These are phyloP conservation scores for Lophotriccus pileatus DNA, from an alignment of 2,797 vertebrate species.

Conservation along the genomic window DNA sequence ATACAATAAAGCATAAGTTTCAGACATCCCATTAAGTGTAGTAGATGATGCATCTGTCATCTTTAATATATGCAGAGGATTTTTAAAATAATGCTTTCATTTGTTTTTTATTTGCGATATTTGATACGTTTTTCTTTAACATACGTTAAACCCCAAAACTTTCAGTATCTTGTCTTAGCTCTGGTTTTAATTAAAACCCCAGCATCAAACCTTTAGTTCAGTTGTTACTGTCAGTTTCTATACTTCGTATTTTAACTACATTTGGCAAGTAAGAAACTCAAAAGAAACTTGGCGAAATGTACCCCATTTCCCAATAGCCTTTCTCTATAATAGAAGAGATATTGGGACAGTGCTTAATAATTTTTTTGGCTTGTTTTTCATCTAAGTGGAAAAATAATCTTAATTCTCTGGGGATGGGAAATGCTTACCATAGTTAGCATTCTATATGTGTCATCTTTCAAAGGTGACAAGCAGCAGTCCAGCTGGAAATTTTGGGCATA, in stretches of 20 bases:
- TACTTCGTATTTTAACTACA: neutral
- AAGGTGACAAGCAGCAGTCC: neutral
- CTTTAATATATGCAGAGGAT: neutral
- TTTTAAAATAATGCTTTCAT: neutral
- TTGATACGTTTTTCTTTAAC: neutral
- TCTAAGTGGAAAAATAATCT: neutral
- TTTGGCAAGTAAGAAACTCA: neutral
- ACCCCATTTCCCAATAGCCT: constrained; percentile 5
- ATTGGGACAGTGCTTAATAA: neutral
- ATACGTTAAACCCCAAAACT: neutral
- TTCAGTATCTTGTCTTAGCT: neutral
- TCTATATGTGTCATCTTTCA: neutral
- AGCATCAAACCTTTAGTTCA: neutral
- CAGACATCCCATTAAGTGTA: neutral
- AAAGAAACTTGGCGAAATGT: neutral
- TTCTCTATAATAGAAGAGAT: neutral
- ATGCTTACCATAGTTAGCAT: neutral
- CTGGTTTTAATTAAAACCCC: neutral
- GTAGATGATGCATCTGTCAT: neutral
- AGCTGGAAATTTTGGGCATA: neutral
- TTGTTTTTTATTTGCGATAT: neutral
- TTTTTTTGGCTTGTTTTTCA: constrained; percentile 5
- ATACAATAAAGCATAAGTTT: neutral
- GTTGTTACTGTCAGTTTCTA: neutral
- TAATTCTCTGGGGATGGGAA: neutral